phyloP scores from a whole-genome alignment of 2,113 vertebrate genomes.

The Semnornis frantzii region DNA sequence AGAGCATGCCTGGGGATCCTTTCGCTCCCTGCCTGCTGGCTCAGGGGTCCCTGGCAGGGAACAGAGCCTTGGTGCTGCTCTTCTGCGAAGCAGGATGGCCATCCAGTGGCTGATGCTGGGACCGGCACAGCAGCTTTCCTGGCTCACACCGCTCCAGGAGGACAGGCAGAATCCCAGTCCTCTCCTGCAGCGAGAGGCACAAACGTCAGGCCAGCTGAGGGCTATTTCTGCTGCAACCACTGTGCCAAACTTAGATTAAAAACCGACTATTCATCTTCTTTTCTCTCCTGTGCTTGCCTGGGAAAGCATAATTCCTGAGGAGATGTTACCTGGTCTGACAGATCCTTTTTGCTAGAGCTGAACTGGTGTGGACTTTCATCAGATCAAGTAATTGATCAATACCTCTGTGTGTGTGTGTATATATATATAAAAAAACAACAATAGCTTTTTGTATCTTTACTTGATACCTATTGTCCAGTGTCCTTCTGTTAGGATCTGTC shows the following conservation, averaged over 20 bases:
- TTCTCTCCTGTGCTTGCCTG: neutral
- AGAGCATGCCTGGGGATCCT: fast-evolving
- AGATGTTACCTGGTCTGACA: neutral
- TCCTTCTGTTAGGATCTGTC: neutral
- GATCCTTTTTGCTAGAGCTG: neutral
- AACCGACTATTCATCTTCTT: too few species aligned
- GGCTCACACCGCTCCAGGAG: neutral
- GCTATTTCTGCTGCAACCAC: fast-evolving
- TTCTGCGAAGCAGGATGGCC: neutral
- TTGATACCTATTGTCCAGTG: neutral
- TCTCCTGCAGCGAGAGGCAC: fast-evolving
- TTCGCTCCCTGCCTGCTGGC: neutral
- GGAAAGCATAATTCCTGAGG: neutral
- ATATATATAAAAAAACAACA: neutral
- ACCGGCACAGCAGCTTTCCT: neutral
- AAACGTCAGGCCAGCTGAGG: neutral
- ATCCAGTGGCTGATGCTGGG: neutral
- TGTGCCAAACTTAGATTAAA: neutral
- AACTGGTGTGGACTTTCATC: neutral
- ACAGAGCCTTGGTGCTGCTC: neutral
- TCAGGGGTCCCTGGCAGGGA: neutral
- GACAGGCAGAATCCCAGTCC: neutral
- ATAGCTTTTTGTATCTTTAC: neutral
- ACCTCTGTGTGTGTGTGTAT: too few species aligned
- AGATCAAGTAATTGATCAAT: neutral